Evolutionary conservation across 2,888 invertebrate genomes (phyloP).

Genomic region (Gasteruption jaculator): DNA sequence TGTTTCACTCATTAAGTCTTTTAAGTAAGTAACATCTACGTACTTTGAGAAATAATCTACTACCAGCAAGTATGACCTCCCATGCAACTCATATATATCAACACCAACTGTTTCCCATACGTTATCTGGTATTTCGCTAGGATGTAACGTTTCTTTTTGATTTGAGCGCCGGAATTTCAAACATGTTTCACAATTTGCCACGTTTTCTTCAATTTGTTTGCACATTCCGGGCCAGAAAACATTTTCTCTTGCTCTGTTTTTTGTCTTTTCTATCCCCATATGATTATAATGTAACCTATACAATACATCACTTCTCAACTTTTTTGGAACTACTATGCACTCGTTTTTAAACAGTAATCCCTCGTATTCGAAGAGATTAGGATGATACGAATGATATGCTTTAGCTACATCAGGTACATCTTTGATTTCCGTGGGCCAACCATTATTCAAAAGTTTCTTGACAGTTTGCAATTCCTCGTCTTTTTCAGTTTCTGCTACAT

Average conservation of each 20-base stretch:
- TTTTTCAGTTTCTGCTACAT: conserved; percentile 17
- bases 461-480: conserved; percentile 20
- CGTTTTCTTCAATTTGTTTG: conserved; percentile 25
- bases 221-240: conserved; percentile 30
- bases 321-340: conserved; percentile 23
- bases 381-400: conserved; percentile 17
- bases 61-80: conserved; percentile 16
- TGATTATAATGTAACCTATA: conserved; percentile 29
- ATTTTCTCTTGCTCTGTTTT: conserved; percentile 23
- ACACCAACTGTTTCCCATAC: conserved; percentile 21
- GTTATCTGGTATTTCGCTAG: conserved; percentile 18
- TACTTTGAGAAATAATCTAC: conserved; percentile 21
- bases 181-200: conserved; percentile 23
- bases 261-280: conserved; percentile 27
- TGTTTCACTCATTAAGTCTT: conserved; percentile 8
- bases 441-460: conserved; percentile 10
- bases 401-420: conserved; percentile 19
- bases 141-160: conserved; percentile 18
- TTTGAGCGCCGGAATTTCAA: conserved; percentile 19
- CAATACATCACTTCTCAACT: conserved; percentile 23
- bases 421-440: conserved; percentile 21
- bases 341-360: conserved; percentile 23
- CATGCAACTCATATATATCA: conserved; percentile 18
- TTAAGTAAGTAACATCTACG: conserved; percentile 12
- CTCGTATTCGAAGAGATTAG: conserved; percentile 17